phyloP scores from a whole-genome alignment of 2,797 vertebrate species.

The Oceanodroma leucorhoa region DNA sequence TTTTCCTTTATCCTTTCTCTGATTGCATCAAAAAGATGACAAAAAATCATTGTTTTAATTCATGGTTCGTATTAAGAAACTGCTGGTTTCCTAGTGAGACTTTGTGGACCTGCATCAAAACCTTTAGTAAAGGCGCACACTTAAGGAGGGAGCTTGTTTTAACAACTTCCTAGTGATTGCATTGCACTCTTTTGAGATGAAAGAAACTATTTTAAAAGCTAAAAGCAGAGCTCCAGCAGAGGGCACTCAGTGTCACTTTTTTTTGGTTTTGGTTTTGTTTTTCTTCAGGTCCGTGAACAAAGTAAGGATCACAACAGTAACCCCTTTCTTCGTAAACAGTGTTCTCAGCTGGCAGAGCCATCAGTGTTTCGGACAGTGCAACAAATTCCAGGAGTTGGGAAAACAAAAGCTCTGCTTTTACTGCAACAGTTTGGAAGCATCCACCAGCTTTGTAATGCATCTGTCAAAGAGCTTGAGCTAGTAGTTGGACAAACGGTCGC shows the following conservation, averaged over 20 bases:
- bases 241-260: background rate
- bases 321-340: slow-evolving; percentile 77
- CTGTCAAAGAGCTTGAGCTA: slow-evolving; percentile 74
- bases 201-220: background rate
- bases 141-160: background rate
- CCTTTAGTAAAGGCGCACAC: fast-evolving
- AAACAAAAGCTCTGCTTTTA: slow-evolving; percentile 83
- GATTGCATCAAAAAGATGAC: background rate
- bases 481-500: slow-evolving; percentile 79
- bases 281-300: slow-evolving; percentile 81
- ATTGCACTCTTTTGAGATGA: fast-evolving
- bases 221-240: background rate
- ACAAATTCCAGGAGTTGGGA: slow-evolving; percentile 87
- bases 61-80: background rate
- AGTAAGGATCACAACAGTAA: slow-evolving; percentile 76
- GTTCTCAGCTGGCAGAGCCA: slow-evolving; percentile 66
- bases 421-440: slow-evolving; percentile 84
- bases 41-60: background rate
- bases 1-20: background rate
- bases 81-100: background rate
- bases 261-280: background rate
- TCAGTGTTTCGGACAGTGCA: slow-evolving; percentile 78
- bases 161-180: background rate
- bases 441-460: slow-evolving; percentile 79
- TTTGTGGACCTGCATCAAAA: background rate